Evolutionary conservation across 35 echinoderm and acorn worm species (phyloP).

Genomic region (Apostichopus parvimensis): DNA sequence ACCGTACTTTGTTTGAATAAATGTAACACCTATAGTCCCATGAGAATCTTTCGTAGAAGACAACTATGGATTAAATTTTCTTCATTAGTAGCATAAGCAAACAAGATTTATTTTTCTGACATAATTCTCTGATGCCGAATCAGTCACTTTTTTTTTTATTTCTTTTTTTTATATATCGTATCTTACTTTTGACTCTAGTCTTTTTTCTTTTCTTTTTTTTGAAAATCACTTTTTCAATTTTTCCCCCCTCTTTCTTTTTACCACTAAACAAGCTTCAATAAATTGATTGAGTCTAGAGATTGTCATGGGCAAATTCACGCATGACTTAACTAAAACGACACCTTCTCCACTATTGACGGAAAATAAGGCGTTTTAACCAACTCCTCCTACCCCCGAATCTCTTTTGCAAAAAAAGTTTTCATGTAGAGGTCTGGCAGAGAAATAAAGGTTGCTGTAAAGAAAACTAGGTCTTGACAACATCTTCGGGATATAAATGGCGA

Average conservation of each 20-base stretch:
- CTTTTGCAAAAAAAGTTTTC: constrained; percentile 29
- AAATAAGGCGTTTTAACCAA: constrained; percentile 57
- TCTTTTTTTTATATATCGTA: neutral
- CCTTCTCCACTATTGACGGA: constrained; percentile 28
- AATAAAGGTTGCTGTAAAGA: constrained; percentile 31
- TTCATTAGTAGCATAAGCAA: constrained; percentile 42
- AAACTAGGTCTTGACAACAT: constrained; percentile 60
- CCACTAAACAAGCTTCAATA: constrained; percentile 30
- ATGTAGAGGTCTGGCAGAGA: constrained; percentile 10
- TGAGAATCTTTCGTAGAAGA: neutral
- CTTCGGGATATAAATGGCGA: constrained; percentile 51
- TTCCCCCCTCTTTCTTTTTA: neutral
- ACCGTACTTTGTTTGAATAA: constrained; percentile 11
- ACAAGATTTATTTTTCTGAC: constrained; percentile 40
- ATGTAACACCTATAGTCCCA: constrained; percentile 28
- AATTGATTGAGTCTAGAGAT: constrained; percentile 47
- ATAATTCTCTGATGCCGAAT: constrained; percentile 35
- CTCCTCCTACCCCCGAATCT: constrained; percentile 35
- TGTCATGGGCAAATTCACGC: constrained; percentile 27
- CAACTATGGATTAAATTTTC: constrained; percentile 24
- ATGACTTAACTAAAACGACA: constrained; percentile 52
- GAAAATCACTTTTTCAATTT: constrained; percentile 41
- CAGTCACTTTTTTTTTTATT: neutral
- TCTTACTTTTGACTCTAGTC: neutral
- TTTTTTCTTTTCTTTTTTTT: neutral